A percentile compares a stretch with the other conserved stretches of the same genome.
Conservation (phyloP, 2,113 vertebrate species). For the Dolichotis patagonum region DNA sequence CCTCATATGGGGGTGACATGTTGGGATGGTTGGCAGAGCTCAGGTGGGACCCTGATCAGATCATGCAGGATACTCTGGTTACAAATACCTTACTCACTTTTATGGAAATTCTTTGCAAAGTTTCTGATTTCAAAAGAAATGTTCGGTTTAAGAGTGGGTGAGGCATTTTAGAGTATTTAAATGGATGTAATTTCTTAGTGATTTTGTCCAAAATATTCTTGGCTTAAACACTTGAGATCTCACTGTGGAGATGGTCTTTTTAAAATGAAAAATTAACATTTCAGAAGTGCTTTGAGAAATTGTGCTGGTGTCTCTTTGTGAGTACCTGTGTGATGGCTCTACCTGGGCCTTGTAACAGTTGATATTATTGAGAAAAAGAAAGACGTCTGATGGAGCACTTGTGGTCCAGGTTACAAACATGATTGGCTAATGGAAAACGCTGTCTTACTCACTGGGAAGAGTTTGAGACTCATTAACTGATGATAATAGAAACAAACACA, state of each 20-base stretch:
- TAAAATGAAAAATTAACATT: background rate
- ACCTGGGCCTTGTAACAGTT: background rate
- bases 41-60: background rate
- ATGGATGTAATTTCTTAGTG: background rate
- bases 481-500: background rate
- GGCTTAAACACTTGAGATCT: background rate
- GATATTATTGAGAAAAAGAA: background rate
- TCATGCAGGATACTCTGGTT: background rate
- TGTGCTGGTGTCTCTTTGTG: background rate
- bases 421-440: background rate
- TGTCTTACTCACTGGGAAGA: background rate
- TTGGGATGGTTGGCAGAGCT: background rate
- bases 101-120: background rate
- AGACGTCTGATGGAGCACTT: background rate
- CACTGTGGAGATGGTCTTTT: background rate
- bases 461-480: background rate
- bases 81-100: background rate
- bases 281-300: background rate
- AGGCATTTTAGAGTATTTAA: background rate
- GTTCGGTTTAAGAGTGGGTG: background rate
- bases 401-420: background rate
- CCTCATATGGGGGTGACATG: background rate
- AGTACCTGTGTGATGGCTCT: background rate
- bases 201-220: background rate
- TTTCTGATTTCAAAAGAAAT: constrained; percentile 7